These are phyloP conservation scores for Buceros bicornis DNA, from an alignment of 2,797 vertebrate species.

Conservation along the genomic window DNA sequence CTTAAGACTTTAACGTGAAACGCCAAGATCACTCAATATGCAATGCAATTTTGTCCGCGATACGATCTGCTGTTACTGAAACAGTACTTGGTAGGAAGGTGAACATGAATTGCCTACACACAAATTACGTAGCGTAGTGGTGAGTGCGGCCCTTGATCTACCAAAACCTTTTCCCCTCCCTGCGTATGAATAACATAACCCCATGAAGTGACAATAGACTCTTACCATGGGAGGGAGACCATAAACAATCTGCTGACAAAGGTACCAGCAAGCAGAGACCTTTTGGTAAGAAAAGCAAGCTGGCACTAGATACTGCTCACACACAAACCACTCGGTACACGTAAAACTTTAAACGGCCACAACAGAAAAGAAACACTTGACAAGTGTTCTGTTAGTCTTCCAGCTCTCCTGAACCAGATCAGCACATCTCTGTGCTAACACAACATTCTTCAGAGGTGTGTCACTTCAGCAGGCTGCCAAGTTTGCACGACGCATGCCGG, in stretches of 20 bases:
- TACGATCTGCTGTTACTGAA: not conserved
- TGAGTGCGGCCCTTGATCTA: not conserved
- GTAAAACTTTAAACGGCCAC: not conserved
- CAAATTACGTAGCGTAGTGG: not conserved
- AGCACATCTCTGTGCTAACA: not conserved
- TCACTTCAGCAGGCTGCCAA: slow-evolving; percentile 33
- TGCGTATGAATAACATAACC: not conserved
- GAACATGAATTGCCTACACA: not conserved
- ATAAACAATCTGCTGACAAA: not conserved
- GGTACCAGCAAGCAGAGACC: not conserved
- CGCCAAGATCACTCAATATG: not conserved
- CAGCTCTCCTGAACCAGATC: not conserved
- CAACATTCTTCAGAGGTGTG: slow-evolving; percentile 35
- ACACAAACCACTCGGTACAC: not conserved
- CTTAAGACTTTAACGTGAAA: not conserved
- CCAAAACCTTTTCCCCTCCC: not conserved
- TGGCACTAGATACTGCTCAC: not conserved
- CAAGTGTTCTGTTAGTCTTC: not conserved
- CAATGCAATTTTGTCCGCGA: not conserved
- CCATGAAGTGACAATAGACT: not conserved
- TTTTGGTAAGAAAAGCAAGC: not conserved
- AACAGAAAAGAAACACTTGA: not conserved
- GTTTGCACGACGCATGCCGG: not conserved
- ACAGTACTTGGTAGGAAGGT: not conserved
- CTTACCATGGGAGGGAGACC: not conserved